Percentiles rank a stretch among this genome's conserved stretches.
phyloP scores from a whole-genome alignment of 2,113 vertebrate species.

The Myrmecobius fasciatus region DNA sequence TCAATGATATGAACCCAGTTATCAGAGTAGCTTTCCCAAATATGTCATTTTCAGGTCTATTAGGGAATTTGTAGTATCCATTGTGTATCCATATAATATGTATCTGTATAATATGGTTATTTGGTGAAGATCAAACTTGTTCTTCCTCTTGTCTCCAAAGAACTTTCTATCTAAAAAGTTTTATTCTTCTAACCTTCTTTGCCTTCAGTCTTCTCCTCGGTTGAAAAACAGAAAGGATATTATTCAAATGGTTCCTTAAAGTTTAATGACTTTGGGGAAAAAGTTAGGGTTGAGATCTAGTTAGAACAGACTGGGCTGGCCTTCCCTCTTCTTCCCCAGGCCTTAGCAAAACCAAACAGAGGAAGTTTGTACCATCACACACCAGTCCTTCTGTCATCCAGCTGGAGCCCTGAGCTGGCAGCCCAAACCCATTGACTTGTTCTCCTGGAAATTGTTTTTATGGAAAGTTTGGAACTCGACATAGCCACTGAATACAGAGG shows the following conservation, averaged over 20 bases:
- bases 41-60: neutral
- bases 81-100: neutral
- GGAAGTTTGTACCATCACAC: slow-evolving; percentile 5
- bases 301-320: neutral
- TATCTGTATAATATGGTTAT: neutral
- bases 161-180: neutral
- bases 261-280: neutral
- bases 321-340: neutral
- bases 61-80: neutral
- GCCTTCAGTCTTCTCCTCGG: neutral
- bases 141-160: neutral
- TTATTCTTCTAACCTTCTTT: neutral
- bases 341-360: neutral
- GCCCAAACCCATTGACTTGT: neutral
- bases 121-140: neutral
- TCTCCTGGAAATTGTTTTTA: slow-evolving; percentile 1
- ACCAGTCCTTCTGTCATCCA: neutral
- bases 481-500: slow-evolving; percentile 1
- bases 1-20: neutral
- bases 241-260: neutral
- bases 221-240: neutral
- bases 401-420: neutral
- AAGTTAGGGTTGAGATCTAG: neutral
- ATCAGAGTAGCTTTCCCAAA: neutral
- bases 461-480: neutral